Base-by-base conservation (phyloP, 2,797 vertebrate species). In the Sorex maritimensis region DNA sequence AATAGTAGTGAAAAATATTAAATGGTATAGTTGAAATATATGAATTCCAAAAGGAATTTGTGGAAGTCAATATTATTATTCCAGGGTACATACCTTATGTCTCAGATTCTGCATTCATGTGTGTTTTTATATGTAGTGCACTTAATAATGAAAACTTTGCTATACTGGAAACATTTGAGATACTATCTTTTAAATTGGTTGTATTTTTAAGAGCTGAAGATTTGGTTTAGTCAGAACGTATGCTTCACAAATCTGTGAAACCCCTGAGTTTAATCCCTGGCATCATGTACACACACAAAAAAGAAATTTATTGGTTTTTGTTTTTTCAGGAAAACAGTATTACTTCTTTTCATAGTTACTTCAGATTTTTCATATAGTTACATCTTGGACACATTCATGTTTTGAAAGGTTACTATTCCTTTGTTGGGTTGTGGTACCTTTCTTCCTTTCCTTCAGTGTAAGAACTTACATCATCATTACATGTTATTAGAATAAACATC, bases 351-450 rank as follows among this genome's bases (percentile, higher is more conserved):
- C 21, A 69, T 38, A 94, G 4, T 41, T 67, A 92, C 28, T 72
- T 14, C 67, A 23, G 71, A 15, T 2, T 65, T 89, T 86, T 44
- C 73, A 0, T 86, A 15, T 21, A 69, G 0, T 87, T 81, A 13
- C 2, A 81, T 90, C 24, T 92, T 83, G 69, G 14, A 30, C 73
- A 17, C 24, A 46, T 91, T 81, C n/a, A 34, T 79, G 14, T 71
- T 93, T 81, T 78, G 19, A 74, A 91, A 28, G 23, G 1, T 61
- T 44, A 15, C 26, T 91, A 0, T 78, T 7, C 14, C 11, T 93
- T 93, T 81, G 28, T 96, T 12, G 55, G 81, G 23, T 12, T 95
- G 78, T 90, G 73, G n/a, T 61, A 34, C 44, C 12, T 85, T 94
- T 30, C 30, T 86, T 41, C 41, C 2, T 71, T 89, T 81, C 77